These are phyloP conservation scores for Drosophila navojoa DNA, from an alignment of 1,140 invertebrate species.

Conservation along the genomic window DNA sequence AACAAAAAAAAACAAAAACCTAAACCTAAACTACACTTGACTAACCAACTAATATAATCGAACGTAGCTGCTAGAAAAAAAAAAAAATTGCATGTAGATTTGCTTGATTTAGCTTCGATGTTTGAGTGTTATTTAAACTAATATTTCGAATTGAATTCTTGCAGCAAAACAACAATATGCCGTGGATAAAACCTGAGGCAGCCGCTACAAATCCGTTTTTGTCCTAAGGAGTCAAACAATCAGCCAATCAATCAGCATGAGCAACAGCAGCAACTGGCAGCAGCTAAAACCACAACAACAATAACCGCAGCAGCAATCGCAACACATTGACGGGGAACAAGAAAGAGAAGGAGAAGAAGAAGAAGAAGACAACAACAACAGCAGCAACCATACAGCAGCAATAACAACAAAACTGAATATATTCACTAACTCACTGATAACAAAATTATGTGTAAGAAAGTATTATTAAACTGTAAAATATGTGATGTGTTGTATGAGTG, in stretches of 20 bases:
- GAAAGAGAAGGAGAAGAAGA: neutral
- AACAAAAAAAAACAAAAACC: slow-evolving; percentile 1
- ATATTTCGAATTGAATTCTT: slow-evolving; percentile 31
- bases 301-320: slow-evolving; percentile 13
- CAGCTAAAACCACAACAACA: slow-evolving; percentile 34
- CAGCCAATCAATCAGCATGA: neutral
- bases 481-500: slow-evolving; percentile 62
- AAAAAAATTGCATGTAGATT: slow-evolving; percentile 41
- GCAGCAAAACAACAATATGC: slow-evolving; percentile 82
- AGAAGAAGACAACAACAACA: neutral
- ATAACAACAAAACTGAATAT: slow-evolving; percentile 47
- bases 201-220: slow-evolving; percentile 83
- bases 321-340: slow-evolving; percentile 16
- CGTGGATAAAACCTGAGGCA: slow-evolving; percentile 83
- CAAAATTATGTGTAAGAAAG: slow-evolving; percentile 78
- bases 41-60: slow-evolving; percentile 17
- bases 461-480: slow-evolving; percentile 81
- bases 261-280: slow-evolving; percentile 18
- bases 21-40: slow-evolving; percentile 12
- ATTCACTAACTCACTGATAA: slow-evolving; percentile 67
- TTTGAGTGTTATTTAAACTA: slow-evolving; percentile 12
- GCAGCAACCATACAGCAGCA: neutral
- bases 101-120: slow-evolving; percentile 26
- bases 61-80: slow-evolving; percentile 25
- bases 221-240: slow-evolving; percentile 57